A percentile compares a stretch with the other conserved stretches of the same genome.
phyloP scores from a whole-genome alignment of 1,140 invertebrate genomes.

The Drosophila carrolli region DNA sequence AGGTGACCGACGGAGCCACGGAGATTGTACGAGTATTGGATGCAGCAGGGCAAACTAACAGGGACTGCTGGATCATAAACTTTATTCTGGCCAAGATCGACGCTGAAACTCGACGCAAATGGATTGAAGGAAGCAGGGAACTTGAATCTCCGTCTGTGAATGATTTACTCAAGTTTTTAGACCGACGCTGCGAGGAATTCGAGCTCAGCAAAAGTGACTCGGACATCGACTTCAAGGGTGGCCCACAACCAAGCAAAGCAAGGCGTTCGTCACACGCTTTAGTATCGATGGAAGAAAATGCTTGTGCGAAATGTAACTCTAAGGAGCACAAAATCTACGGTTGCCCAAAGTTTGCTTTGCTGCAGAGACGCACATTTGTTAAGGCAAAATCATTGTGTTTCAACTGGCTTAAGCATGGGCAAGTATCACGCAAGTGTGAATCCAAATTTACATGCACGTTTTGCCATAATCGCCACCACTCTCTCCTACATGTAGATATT shows the following conservation, averaged over 20 bases:
- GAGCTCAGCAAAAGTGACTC: not conserved
- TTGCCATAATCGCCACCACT: too few species aligned
- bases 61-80: constrained; percentile 4
- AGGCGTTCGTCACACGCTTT: constrained; percentile 1
- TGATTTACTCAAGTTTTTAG: not conserved
- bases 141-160: too few species aligned
- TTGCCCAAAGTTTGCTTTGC: too few species aligned
- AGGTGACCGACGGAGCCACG: not conserved
- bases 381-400: too few species aligned
- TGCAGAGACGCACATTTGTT: too few species aligned
- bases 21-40: not conserved
- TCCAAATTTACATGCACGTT: too few species aligned
- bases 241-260: not conserved
- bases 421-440: too few species aligned
- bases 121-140: not conserved
- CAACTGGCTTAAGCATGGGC: too few species aligned
- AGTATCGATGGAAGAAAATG: not conserved
- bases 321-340: not conserved
- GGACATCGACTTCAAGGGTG: too few species aligned
- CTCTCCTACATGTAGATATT: too few species aligned
- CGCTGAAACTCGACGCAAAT: too few species aligned
- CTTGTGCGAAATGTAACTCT: constrained; percentile 1
- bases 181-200: constrained; percentile 1
- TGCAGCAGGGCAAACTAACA: constrained; percentile 1
- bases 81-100: not conserved